These are phyloP conservation scores for Papilio dardanus DNA, from an alignment of 1,140 invertebrate species.

Conservation along the genomic window DNA sequence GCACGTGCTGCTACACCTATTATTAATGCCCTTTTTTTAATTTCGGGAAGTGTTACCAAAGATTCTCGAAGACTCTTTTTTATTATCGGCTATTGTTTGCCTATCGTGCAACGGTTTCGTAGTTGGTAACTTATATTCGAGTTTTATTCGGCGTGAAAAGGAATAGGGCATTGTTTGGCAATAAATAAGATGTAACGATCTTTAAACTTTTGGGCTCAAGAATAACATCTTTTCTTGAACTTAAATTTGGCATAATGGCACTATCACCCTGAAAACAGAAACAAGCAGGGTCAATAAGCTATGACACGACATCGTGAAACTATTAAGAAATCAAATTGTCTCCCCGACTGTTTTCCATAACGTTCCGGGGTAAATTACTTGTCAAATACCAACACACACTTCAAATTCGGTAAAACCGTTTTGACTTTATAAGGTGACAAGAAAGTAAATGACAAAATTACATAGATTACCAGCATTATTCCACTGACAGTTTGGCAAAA, in stretches of 20 bases:
- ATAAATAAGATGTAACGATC: slow-evolving; percentile 1
- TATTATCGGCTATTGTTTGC: slow-evolving; percentile 7
- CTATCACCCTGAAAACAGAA: no score
- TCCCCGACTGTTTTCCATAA: no score
- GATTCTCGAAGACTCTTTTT: slow-evolving; percentile 47
- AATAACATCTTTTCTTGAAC: neutral
- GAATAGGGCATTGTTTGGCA: neutral
- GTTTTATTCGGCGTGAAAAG: neutral
- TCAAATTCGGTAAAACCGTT: neutral
- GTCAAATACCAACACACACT: neutral
- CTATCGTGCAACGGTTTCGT: slow-evolving; percentile 25
- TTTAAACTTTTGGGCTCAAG: neutral
- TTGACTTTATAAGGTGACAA: neutral
- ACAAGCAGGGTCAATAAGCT: neutral
- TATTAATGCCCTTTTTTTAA: slow-evolving; percentile 70
- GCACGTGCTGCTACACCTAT: slow-evolving; percentile 78
- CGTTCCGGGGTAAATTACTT: no score
- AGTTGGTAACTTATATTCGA: slow-evolving; percentile 11
- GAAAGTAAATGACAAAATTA: neutral
- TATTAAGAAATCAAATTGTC: neutral
- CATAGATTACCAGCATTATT: no score
- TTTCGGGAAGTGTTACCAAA: slow-evolving; percentile 65
- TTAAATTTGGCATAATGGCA: no score
- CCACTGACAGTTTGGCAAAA: no score
- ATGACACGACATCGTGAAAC: neutral